Evolutionary conservation across 2,797 vertebrate genomes (phyloP).

Genomic region (Brachymystax lenok): DNA sequence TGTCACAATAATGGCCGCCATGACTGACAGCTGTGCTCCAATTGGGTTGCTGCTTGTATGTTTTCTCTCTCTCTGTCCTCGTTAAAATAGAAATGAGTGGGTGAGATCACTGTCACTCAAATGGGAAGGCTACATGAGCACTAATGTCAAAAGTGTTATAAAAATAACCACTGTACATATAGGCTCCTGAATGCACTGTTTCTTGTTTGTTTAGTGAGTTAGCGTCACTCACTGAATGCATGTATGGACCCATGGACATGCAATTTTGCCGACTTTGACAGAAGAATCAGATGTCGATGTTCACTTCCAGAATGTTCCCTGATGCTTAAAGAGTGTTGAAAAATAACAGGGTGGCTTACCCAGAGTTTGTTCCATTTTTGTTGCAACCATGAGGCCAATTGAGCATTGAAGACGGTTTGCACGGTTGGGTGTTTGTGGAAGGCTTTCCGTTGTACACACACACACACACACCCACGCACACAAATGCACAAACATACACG

Average conservation of each 20-base stretch:
- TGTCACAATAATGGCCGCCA: slow-evolving; percentile 34
- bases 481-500: neutral
- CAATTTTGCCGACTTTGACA: neutral
- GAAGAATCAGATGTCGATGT: neutral
- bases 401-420: neutral
- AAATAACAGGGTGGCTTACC: neutral
- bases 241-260: neutral
- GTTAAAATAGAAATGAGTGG: slow-evolving; percentile 66
- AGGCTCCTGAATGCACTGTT: slow-evolving; percentile 7
- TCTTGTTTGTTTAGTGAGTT: slow-evolving; percentile 20
- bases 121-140: slow-evolving; percentile 34
- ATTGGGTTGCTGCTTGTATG: slow-evolving; percentile 39
- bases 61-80: slow-evolving; percentile 49
- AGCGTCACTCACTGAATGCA: neutral
- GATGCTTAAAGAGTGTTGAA: neutral
- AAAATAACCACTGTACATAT: slow-evolving; percentile 13
- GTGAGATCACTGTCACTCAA: slow-evolving; percentile 61
- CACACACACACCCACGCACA: neutral
- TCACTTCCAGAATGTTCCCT: neutral
- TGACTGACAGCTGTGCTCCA: slow-evolving; percentile 46
- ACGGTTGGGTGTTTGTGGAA: neutral
- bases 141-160: slow-evolving; percentile 29
- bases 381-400: neutral
- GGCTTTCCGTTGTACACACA: neutral
- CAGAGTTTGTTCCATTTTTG: neutral